These are phyloP conservation scores for Epizoanthus stellaris DNA, from an alignment of 92 coral and sea anemone genomes.

Conservation along the genomic window DNA sequence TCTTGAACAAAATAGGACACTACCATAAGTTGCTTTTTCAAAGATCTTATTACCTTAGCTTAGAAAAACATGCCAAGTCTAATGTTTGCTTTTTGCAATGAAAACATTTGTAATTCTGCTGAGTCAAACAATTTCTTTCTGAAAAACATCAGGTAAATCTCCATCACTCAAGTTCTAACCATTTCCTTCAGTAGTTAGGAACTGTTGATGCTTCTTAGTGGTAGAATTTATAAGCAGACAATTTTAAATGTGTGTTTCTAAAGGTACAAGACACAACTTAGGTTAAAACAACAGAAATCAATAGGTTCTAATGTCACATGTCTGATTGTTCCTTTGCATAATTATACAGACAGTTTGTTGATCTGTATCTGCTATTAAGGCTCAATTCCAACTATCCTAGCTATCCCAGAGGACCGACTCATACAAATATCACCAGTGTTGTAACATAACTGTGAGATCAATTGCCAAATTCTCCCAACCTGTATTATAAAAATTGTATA, in stretches of 20 bases:
- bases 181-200: background rate
- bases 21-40: too few relatives aligned
- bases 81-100: conserved; percentile 17
- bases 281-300: background rate
- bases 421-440: too few relatives aligned
- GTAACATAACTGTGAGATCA: too few relatives aligned
- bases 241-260: background rate
- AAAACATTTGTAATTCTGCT: background rate
- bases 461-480: too few relatives aligned
- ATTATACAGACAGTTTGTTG: too few relatives aligned
- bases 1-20: conserved; percentile 14
- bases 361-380: too few relatives aligned
- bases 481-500: too few relatives aligned
- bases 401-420: too few relatives aligned
- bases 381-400: too few relatives aligned
- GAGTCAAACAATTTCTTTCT: background rate
- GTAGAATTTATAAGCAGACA: background rate
- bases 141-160: background rate
- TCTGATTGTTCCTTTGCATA: background rate
- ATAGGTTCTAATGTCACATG: background rate
- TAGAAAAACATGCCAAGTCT: conserved; percentile 9
- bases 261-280: background rate
- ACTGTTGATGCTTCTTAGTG: background rate
- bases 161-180: background rate
- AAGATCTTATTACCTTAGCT: background rate